Percentiles rank a stretch among this genome's conserved stretches.
These are phyloP conservation scores for Crenuchus spilurus DNA, from an alignment of 2,797 vertebrate genomes.

Conservation along the genomic window DNA sequence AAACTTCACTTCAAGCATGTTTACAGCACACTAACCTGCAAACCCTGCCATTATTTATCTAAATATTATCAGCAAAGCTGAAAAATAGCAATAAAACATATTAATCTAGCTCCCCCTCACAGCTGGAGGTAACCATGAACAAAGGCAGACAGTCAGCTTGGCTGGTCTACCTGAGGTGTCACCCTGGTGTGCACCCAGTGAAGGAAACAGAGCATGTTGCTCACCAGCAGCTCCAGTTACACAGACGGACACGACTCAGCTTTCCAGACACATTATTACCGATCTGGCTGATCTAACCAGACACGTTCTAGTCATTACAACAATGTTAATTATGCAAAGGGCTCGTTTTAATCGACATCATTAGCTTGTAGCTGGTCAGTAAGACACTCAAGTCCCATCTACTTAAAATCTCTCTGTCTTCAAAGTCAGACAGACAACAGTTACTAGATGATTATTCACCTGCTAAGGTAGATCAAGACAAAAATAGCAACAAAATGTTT, in stretches of 20 bases:
- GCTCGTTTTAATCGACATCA: constrained; percentile 29
- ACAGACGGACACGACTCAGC: constrained; percentile 23
- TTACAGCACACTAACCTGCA: neutral
- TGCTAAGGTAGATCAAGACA: neutral
- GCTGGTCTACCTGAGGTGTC: constrained; percentile 33
- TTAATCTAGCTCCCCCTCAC: neutral
- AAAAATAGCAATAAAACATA: neutral
- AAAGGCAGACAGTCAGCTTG: constrained; percentile 2
- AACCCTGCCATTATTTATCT: neutral
- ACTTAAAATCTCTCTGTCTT: neutral
- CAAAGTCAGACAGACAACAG: neutral
- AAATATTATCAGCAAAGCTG: constrained; percentile 1
- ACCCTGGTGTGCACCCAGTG: constrained; percentile 16
- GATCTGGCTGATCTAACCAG: constrained; percentile 44
- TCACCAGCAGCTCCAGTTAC: constrained; percentile 35
- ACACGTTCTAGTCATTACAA: constrained; percentile 33
- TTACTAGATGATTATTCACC: neutral
- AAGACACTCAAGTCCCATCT: constrained; percentile 15
- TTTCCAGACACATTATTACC: constrained; percentile 46
- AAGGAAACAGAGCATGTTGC: constrained; percentile 18
- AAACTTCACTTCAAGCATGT: neutral
- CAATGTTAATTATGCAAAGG: constrained; percentile 46
- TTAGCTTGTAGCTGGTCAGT: constrained; percentile 8
- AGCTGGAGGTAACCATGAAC: neutral
- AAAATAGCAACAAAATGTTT: neutral